These are phyloP conservation scores for Ciconia nigra DNA, from an alignment of 2,797 vertebrate species.

Conservation along the genomic window DNA sequence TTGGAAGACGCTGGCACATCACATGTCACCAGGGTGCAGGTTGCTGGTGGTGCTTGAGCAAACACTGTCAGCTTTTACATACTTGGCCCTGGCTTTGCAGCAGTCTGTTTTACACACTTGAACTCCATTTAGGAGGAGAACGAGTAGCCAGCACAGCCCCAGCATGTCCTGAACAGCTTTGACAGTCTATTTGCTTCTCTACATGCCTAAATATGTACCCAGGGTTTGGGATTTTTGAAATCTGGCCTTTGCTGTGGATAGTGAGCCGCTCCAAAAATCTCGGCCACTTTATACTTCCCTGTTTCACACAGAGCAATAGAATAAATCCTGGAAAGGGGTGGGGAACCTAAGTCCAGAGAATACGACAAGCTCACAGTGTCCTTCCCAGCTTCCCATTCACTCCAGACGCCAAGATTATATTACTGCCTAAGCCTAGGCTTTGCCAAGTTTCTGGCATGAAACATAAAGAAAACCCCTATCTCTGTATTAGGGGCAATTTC, in stretches of 20 bases:
- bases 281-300: not conserved
- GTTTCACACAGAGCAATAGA: not conserved
- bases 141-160: not conserved
- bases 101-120: not conserved
- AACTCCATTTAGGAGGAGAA: not conserved
- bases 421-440: not conserved
- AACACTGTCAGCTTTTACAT: not conserved
- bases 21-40: not conserved
- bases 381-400: not conserved
- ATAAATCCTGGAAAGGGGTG: not conserved
- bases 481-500: conserved; percentile 43
- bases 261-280: not conserved
- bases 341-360: not conserved
- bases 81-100: not conserved
- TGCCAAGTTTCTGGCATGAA: conserved; percentile 31
- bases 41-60: not conserved
- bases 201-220: not conserved
- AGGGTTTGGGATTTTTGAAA: not conserved
- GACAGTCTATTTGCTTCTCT: conserved; percentile 16
- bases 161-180: not conserved
- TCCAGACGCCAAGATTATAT: not conserved
- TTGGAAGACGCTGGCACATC: not conserved
- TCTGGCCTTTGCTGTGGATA: not conserved
- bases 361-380: not conserved
- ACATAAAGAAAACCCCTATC: conserved; percentile 24